A percentile compares a stretch with the other conserved stretches of the same genome.
These are phyloP conservation scores for Agriopis marginaria DNA, from an alignment of 2,888 invertebrate species.

Conservation along the genomic window DNA sequence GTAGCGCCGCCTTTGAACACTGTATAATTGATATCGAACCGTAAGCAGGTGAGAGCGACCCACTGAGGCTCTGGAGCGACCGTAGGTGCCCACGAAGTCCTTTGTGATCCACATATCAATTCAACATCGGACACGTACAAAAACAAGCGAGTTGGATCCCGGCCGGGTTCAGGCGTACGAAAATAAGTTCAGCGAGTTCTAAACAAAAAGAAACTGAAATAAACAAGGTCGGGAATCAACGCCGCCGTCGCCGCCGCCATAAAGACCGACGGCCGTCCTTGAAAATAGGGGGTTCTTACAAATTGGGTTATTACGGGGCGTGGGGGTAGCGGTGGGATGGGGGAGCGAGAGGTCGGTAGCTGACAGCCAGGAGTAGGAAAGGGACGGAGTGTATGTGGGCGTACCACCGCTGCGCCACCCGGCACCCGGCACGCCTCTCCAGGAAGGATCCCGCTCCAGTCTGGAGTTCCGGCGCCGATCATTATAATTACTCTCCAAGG, in stretches of 20 bases:
- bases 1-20: conserved; percentile 63
- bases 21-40: conserved; percentile 66
- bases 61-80: neutral
- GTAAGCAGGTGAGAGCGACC: conserved; percentile 42
- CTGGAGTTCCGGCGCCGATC: conserved; percentile 83
- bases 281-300: conserved; percentile 86
- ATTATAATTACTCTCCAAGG: conserved; percentile 87
- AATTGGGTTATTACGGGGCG: conserved; percentile 86
- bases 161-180: conserved; percentile 75
- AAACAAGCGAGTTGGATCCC: conserved; percentile 64
- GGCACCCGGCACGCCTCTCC: conserved; percentile 81
- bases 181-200: conserved; percentile 84
- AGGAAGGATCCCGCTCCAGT: conserved; percentile 82
- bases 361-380: conserved; percentile 51
- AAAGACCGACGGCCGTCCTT: conserved; percentile 87
- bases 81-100: conserved; percentile 53
- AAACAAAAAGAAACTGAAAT: conserved; percentile 86
- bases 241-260: conserved; percentile 85
- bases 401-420: conserved; percentile 81
- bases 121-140: conserved; percentile 63
- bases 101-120: conserved; percentile 62
- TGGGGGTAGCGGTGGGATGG: conserved; percentile 76
- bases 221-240: conserved; percentile 87
- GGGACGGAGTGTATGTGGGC: conserved; percentile 75
- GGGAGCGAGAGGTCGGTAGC: conserved; percentile 61